Evolutionary conservation across 37 sponge, comb jelly and placozoan genomes (phyloP), one percentile per base, ranked within the genome.

Genomic region (Axinella damicornis): DNA sequence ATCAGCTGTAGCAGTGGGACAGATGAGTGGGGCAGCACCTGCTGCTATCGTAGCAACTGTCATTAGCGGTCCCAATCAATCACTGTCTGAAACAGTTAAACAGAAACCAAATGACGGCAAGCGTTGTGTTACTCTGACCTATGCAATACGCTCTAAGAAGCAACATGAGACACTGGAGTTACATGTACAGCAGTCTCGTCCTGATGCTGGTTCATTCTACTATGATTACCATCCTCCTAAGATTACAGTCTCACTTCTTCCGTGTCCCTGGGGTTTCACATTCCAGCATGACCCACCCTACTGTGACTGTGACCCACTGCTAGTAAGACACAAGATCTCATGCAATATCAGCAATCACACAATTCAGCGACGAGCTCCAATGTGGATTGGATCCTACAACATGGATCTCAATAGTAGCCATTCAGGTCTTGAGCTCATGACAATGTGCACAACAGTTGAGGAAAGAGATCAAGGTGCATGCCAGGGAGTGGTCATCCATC

Each of bases 191-290:
- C 54, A 74, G 46, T 57, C 20, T 31, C 11, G 1, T 56, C 2
- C 30, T 28, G 46, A 58, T 30, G 58, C 0, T 0, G 11, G 6
- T 5, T 35, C 64, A 37, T 63, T 34, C 64, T 39, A 61, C 41
- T 77, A 77, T 36, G 2, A 15, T 2, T 46, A 46, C 5, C 53
- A 2, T 15, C 24, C 21, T 20, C 53, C 53, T 38, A 2, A 40
- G 22, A n/a, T 71, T 5, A 28, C 14, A 20, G 73, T 71, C 22
- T 19, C 41, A 12, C 46, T 71, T 21, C 5, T 4, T 2, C 24
- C 16, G 2, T 71, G 73, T 39, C 73, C 73, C 22, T 71, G 73
- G 73, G 53, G 46, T 9, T 71, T 71, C 53, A 38, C 38, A 25
- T 13, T 68, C n/a, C 62, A 61, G 69, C 22, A 33, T 34, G 35